These are phyloP conservation scores for Tympanuchus pallidicinctus DNA, from an alignment of 2,113 vertebrate genomes.

Conservation along the genomic window DNA sequence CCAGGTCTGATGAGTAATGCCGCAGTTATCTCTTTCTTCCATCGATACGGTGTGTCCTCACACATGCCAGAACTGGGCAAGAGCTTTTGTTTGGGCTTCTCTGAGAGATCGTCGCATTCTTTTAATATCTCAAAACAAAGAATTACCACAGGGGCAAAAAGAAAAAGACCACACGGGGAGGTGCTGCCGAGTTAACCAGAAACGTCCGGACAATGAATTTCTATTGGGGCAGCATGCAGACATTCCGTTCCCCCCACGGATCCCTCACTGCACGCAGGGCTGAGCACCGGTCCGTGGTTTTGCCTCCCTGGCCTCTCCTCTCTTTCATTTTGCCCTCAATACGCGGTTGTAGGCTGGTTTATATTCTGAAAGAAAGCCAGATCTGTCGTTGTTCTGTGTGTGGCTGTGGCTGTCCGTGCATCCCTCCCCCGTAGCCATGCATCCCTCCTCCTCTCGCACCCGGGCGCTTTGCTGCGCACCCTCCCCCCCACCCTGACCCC, in stretches of 20 bases:
- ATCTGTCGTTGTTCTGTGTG: accelerated
- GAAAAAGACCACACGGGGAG: slow-evolving; percentile 43
- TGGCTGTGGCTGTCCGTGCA: accelerated
- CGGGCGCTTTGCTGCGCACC: neutral
- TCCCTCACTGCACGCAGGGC: neutral
- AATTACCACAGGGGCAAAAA: neutral
- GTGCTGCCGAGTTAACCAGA: neutral
- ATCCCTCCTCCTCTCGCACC: accelerated
- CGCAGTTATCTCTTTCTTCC: slow-evolving; percentile 8
- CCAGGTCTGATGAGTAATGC: slow-evolving; percentile 59
- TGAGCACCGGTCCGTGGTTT: accelerated
- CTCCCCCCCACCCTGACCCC: accelerated
- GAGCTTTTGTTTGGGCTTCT: slow-evolving; percentile 57
- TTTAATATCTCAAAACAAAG: slow-evolving; percentile 30
- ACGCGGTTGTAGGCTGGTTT: neutral
- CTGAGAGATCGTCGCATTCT: slow-evolving; percentile 60
- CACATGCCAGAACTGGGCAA: slow-evolving; percentile 25
- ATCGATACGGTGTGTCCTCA: slow-evolving; percentile 25
- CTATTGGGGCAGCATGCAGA: neutral
- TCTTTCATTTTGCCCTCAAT: neutral
- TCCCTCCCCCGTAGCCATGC: neutral
- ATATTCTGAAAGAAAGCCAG: neutral
- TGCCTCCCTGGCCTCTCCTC: neutral
- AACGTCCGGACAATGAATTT: neutral
- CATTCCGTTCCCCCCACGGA: accelerated